Conservation (phyloP, 2,888 invertebrate species). For the Patella depressa region DNA sequence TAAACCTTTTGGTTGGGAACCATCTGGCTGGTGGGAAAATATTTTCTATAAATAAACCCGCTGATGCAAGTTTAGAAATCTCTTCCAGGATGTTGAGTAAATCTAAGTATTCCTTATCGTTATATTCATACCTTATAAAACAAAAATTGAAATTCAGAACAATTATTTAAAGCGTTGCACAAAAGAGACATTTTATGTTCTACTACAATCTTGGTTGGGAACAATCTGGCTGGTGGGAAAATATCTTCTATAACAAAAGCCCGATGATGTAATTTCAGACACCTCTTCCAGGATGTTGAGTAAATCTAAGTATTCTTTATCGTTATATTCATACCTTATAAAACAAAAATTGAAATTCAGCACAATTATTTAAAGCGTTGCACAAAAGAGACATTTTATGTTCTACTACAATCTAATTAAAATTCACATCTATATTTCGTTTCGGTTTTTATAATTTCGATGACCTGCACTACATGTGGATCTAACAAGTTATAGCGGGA, state of each 20-base stretch:
- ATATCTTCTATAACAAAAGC: background rate
- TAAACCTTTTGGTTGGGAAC: slow-evolving; percentile 13
- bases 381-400: too few species aligned
- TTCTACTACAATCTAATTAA: too few species aligned
- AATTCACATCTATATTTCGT: too few species aligned
- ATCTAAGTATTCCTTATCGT: slow-evolving; percentile 9
- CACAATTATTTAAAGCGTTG: background rate
- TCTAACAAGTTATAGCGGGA: too few species aligned
- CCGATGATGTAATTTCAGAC: too few species aligned
- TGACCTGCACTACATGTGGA: too few species aligned
- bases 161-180: background rate
- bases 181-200: too few species aligned
- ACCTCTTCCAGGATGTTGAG: background rate
- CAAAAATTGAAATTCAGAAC: background rate
- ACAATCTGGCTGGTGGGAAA: background rate
- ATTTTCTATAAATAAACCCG: background rate
- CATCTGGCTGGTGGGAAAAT: background rate
- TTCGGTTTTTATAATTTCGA: too few species aligned
- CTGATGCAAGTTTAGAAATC: background rate
- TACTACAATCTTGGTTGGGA: background rate
- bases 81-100: background rate
- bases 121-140: slow-evolving; percentile 1
- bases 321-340: slow-evolving; percentile 7
- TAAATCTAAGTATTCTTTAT: slow-evolving; percentile 4
- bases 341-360: background rate